Conservation (phyloP, 2,888 invertebrate genomes). For the Eustalomyia histrio region DNA sequence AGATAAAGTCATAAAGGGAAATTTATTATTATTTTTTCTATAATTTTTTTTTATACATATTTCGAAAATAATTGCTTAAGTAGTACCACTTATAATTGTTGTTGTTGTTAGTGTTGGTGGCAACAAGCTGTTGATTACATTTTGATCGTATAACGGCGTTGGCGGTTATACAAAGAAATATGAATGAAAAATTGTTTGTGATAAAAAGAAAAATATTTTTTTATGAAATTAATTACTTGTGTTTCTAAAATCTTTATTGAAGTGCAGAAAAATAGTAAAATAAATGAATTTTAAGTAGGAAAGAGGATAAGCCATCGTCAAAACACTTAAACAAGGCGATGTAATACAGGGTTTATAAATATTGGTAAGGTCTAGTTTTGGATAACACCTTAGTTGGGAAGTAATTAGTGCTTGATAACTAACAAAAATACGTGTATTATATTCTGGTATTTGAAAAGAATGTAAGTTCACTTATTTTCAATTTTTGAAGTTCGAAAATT, state of each 20-base stretch:
- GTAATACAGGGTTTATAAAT: no score
- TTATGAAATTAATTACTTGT: conserved; percentile 54
- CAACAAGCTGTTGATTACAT: conserved; percentile 61
- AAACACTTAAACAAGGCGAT: no score
- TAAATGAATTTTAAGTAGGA: no score
- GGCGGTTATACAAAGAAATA: conserved; percentile 10
- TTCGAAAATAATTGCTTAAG: conserved; percentile 64
- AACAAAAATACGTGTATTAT: no score
- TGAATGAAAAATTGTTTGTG: conserved; percentile 40
- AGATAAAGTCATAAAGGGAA: conserved; percentile 28
- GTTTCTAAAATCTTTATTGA: conserved; percentile 4
- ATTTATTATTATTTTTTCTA: conserved; percentile 38
- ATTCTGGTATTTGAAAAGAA: no score
- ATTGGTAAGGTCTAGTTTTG: no score
- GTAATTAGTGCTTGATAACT: no score
- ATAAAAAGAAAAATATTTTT: conserved; percentile 50
- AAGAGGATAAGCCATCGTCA: no score
- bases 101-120: conserved; percentile 24
- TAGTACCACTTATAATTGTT: conserved; percentile 61
- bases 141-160: conserved; percentile 35
- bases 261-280: neutral
- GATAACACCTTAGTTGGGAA: no score
- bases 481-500: no score
- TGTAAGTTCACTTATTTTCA: no score
- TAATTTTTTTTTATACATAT: no score